Evolutionary conservation across 2,113 vertebrate species (phyloP), one percentile per base, ranked within the genome.

Genomic region (Caracal caracal): DNA sequence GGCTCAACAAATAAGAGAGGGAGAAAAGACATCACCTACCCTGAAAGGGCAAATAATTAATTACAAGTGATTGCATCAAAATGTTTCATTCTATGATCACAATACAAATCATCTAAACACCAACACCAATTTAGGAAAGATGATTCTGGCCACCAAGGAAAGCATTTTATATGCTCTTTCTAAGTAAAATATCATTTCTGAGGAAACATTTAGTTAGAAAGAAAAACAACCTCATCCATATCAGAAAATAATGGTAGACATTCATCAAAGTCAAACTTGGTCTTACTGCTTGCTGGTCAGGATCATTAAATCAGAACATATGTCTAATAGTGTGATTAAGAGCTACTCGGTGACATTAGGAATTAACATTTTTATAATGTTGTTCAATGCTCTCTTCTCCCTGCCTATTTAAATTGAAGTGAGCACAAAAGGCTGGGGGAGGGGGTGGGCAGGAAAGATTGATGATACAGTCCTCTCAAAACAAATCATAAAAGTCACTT

Each of bases 191-290:
- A 76, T 63, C 35, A 82, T 80, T 98, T 97, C 73, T 94, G 73
- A 90, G 79, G 80, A 98, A 92, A 95, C 70, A 95, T 97, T 97
- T 68, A 95, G 65, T 98, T 93, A 93, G 63, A 97, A 95, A 97
- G 94, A 97, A 96, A 98, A 95, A 98, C 97, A 98, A 95, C 82
- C 79, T 98, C 97, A 86, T 75, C 65, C 33, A 75, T 97, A 97
- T 95, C 88, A 97, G 93, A 71, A 98, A 98, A 97, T 96, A 98
- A 98, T 94, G 68, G 86, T 59, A 89, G 95, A 33, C 87, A 98
- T 98, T 98, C 96, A 98, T 98, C 97, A 98, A 97, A 96, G 80
- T 95, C 97, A 97, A 95, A 96, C 88, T 91, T 40, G 75, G 71
- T 97, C 85, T 97, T 93, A 95, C 82, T 93, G 76, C 76, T 35